Evolutionary conservation across 2,797 vertebrate genomes (phyloP).

Genomic region (Manis javanica): DNA sequence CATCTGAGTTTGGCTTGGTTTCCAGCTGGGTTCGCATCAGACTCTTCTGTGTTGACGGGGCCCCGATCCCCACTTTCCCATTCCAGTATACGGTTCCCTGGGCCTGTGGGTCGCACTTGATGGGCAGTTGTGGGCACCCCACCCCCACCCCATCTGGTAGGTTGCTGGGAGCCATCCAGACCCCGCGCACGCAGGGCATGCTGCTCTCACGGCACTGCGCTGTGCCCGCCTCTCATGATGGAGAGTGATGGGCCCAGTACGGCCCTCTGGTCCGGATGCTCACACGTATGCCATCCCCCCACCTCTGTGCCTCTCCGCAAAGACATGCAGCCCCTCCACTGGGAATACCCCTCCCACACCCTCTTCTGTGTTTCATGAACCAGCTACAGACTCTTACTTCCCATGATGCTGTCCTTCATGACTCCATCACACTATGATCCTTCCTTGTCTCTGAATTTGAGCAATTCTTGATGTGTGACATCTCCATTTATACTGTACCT

Average conservation of each 20-base stretch:
- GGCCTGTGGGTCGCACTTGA: slow-evolving; percentile 69
- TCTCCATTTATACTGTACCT: fast-evolving
- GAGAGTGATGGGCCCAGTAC: slow-evolving; percentile 57
- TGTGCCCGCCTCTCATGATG: slow-evolving; percentile 48
- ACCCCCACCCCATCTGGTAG: slow-evolving; percentile 63
- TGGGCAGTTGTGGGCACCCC: slow-evolving; percentile 22
- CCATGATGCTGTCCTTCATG: not conserved
- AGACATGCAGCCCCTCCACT: not conserved
- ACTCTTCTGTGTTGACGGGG: not conserved
- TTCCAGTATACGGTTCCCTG: slow-evolving; percentile 46
- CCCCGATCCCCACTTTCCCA: slow-evolving; percentile 2
- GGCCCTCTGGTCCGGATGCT: slow-evolving; percentile 25
- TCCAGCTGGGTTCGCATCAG: slow-evolving; percentile 71
- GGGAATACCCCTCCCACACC: not conserved
- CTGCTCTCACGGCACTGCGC: not conserved
- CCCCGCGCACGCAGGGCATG: not conserved
- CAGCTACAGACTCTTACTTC: not conserved
- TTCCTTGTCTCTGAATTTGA: not conserved
- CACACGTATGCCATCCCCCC: not conserved
- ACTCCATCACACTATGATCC: not conserved
- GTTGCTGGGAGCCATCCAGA: slow-evolving; percentile 64
- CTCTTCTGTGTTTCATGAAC: not conserved
- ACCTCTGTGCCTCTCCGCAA: not conserved
- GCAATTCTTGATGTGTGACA: fast-evolving
- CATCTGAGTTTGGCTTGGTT: slow-evolving; percentile 4